phyloP scores from a whole-genome alignment of 2,888 invertebrate species.

The Copidosoma aretas region DNA sequence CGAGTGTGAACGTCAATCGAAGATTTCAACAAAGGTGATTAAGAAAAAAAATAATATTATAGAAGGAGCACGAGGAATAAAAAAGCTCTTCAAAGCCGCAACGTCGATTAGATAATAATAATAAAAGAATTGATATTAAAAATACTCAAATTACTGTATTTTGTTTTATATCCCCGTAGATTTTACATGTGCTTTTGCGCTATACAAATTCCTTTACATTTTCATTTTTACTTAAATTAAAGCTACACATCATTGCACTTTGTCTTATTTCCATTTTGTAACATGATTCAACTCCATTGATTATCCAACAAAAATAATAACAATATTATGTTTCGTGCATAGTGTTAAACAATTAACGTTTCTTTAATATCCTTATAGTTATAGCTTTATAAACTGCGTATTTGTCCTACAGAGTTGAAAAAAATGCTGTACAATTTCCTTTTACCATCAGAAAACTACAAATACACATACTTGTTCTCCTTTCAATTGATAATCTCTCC shows the following conservation, averaged over 20 bases:
- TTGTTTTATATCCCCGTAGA: slow-evolving; percentile 32
- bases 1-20: slow-evolving; percentile 21
- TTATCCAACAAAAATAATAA: slow-evolving; percentile 23
- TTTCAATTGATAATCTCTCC: not conserved
- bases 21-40: slow-evolving; percentile 17
- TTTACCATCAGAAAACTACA: not conserved
- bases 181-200: slow-evolving; percentile 4
- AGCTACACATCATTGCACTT: not conserved
- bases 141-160: slow-evolving; percentile 38
- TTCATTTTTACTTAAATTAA: not conserved
- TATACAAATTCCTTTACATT: not conserved
- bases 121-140: slow-evolving; percentile 44
- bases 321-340: not conserved
- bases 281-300: slow-evolving; percentile 12
- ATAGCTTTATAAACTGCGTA: not conserved
- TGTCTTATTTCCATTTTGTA: not conserved
- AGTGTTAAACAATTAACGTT: not conserved
- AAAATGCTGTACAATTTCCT: not conserved
- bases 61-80: not conserved
- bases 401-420: not conserved
- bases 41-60: slow-evolving; percentile 2
- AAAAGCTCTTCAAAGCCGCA: slow-evolving; percentile 41
- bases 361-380: not conserved
- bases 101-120: slow-evolving; percentile 52
- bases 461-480: not conserved